A percentile compares a stretch with the other conserved stretches of the same genome.
Conservation (phyloP, 2,113 vertebrate species). For the Montifringilla adamsi region DNA sequence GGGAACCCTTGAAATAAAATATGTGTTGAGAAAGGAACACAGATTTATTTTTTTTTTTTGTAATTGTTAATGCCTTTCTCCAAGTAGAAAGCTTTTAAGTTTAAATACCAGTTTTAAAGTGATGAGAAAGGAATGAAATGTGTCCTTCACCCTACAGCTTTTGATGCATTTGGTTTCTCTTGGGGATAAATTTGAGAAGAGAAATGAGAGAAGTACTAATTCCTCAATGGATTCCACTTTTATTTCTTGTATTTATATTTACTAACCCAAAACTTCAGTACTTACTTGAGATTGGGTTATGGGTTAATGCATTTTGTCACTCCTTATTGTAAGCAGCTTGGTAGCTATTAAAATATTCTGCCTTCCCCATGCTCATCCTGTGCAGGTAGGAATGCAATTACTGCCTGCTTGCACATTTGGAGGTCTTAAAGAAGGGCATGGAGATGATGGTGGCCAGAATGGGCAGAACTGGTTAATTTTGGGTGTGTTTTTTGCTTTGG, state of each 20-base stretch:
- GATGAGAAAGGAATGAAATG: neutral
- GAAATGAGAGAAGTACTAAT: neutral
- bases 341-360: neutral
- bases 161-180: neutral
- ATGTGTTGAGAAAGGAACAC: neutral
- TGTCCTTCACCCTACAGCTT: neutral
- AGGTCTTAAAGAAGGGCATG: neutral
- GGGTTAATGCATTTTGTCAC: neutral
- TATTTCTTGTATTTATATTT: neutral
- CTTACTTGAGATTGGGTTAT: neutral
- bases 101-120: neutral
- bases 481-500: neutral
- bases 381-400: neutral
- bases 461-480: neutral
- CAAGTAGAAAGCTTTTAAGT: neutral
- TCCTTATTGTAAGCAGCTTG: neutral
- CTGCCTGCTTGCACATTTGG: neutral
- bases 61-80: neutral
- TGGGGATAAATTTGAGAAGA: neutral
- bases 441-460: neutral
- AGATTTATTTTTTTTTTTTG: neutral
- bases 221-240: neutral
- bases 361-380: fast-evolving
- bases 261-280: neutral
- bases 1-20: neutral